Conservation (phyloP, 2,797 vertebrate genomes). For the Sphenopsis melanotis region DNA sequence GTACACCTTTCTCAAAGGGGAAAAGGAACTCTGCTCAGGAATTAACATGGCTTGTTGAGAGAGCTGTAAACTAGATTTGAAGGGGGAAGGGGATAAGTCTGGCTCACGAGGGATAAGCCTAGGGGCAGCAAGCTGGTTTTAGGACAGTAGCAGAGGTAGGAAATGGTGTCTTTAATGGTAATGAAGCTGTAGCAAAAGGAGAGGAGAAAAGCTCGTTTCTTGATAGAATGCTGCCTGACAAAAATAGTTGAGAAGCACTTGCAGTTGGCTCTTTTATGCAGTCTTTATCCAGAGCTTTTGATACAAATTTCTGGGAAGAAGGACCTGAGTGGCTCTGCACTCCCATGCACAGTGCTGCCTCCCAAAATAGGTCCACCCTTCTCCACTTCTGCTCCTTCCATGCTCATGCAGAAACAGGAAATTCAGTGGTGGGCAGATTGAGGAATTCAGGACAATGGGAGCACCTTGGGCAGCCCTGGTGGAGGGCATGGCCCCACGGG, state of each 20-base stretch:
- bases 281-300: background rate
- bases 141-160: background rate
- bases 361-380: background rate
- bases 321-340: background rate
- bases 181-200: background rate
- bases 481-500: fast-evolving
- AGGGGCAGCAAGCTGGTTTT: fast-evolving
- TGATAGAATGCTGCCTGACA: background rate
- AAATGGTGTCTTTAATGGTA: background rate
- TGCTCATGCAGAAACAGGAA: background rate
- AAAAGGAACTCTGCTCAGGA: background rate
- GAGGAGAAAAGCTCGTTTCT: background rate
- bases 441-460: fast-evolving
- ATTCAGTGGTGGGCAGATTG: background rate
- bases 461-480: background rate
- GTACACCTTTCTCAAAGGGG: background rate
- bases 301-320: background rate
- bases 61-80: background rate
- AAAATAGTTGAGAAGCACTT: background rate
- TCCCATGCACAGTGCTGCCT: background rate
- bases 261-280: background rate
- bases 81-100: background rate
- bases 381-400: background rate
- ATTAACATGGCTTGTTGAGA: background rate
- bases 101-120: background rate